Percentiles rank a stretch among this genome's conserved stretches.
Evolutionary conservation across 2,113 vertebrate genomes (phyloP).

Genomic region (Dryoscopus gambensis): DNA sequence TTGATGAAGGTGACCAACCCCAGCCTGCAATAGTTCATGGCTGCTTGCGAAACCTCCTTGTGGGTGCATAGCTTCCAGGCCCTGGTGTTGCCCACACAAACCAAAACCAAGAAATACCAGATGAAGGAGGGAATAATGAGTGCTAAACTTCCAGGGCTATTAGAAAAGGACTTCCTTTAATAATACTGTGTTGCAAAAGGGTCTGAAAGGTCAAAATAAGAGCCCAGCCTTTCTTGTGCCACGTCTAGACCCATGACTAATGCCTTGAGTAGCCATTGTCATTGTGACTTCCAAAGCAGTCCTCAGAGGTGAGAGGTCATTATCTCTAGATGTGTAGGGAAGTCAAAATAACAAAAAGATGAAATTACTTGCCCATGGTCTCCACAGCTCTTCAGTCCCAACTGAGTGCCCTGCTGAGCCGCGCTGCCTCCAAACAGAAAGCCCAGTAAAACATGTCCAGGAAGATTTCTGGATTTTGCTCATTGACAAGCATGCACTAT

Average conservation of each 20-base stretch:
- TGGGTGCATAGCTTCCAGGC: conserved; percentile 67
- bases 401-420: rapidly evolving
- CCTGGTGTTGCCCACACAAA: conserved; percentile 72
- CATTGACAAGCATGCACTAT: rapidly evolving
- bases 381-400: not conserved
- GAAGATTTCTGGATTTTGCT: not conserved
- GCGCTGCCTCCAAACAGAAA: not conserved
- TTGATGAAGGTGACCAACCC: conserved; percentile 68
- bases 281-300: not conserved
- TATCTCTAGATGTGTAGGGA: not conserved
- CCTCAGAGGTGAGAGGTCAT: not conserved
- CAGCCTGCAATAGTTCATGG: conserved; percentile 21
- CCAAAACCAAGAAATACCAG: not conserved
- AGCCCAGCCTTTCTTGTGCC: not conserved
- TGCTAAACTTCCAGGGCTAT: not conserved
- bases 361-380: not conserved
- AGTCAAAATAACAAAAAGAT: not conserved
- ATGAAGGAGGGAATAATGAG: not conserved
- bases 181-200: not conserved
- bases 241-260: rapidly evolving
- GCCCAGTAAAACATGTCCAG: not conserved
- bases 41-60: conserved; percentile 53
- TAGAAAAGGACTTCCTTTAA: not conserved
- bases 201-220: not conserved
- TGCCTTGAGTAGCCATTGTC: not conserved